Percentiles rank a stretch among this genome's conserved stretches.
phyloP scores from a whole-genome alignment of 2,113 vertebrate species.

The Microtus oregoni region DNA sequence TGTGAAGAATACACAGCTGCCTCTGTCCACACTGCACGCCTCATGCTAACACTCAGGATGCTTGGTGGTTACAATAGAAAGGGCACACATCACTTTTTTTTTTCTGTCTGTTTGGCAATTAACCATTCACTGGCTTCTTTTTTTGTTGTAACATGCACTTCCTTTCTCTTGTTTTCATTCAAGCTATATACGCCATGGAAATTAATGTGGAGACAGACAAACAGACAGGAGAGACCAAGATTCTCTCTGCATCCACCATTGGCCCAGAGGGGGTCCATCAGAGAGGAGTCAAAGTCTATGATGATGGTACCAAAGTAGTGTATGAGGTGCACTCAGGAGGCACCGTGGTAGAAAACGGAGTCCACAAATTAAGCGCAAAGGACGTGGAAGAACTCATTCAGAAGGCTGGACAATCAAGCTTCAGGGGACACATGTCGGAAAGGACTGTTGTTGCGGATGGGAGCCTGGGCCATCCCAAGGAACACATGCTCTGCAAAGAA shows the following conservation, averaged over 20 bases:
- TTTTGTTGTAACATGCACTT: constrained; percentile 94
- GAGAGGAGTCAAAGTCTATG: constrained; percentile 96
- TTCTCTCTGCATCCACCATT: constrained; percentile 94
- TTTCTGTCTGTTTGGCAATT: constrained; percentile 92
- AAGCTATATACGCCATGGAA: constrained; percentile 99
- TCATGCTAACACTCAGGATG: constrained; percentile 80
- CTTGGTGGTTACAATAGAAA: constrained; percentile 82
- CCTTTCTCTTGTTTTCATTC: constrained; percentile 92
- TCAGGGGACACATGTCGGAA: constrained; percentile 88
- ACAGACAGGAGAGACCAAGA: constrained; percentile 95
- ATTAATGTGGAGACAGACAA: constrained; percentile 98
- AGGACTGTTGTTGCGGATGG: constrained; percentile 87
- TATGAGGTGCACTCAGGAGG: constrained; percentile 95
- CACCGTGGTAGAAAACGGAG: constrained; percentile 95
- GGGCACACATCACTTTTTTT: constrained; percentile 81
- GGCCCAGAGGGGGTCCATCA: constrained; percentile 92
- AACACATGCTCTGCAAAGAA: constrained; percentile 91
- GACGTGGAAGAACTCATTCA: constrained; percentile 95
- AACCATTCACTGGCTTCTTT: constrained; percentile 93
- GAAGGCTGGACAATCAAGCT: constrained; percentile 90
- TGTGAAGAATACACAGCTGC: constrained; percentile 55
- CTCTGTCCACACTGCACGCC: constrained; percentile 55
- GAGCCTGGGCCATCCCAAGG: constrained; percentile 86
- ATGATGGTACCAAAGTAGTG: constrained; percentile 96
- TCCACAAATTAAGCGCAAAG: constrained; percentile 93